These are phyloP conservation scores for Sepioteuthis lessoniana DNA, from an alignment of 2,888 invertebrate species.

Conservation along the genomic window DNA sequence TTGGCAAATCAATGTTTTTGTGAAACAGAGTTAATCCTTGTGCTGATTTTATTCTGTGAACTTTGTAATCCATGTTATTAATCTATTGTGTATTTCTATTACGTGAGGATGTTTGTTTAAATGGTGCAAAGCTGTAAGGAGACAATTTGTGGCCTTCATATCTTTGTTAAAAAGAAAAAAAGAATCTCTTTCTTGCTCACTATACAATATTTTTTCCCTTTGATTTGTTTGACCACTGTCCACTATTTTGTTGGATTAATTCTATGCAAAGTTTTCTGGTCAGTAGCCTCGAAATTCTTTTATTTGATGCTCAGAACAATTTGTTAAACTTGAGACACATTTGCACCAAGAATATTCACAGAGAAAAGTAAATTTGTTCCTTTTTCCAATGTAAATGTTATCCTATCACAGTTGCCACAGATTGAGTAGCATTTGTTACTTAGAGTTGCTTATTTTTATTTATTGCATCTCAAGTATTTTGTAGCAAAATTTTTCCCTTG, in stretches of 20 bases:
- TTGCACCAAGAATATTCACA: too few species aligned
- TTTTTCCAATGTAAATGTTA: too few species aligned
- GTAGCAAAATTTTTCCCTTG: too few species aligned
- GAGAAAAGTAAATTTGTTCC: too few species aligned
- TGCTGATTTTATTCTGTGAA: conserved; percentile 7
- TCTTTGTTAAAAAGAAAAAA: neutral
- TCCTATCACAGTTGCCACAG: too few species aligned
- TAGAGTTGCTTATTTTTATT: too few species aligned
- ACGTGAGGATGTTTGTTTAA: neutral
- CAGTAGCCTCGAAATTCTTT: neutral
- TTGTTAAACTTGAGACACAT: neutral
- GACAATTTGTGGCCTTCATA: neutral
- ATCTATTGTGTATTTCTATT: neutral
- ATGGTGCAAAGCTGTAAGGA: neutral
- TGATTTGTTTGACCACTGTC: neutral
- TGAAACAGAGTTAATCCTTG: conserved; percentile 16
- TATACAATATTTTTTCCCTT: neutral
- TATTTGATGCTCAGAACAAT: neutral
- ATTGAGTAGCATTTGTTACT: too few species aligned
- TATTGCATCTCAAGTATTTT: too few species aligned
- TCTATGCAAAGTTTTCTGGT: neutral
- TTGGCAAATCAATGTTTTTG: neutral
- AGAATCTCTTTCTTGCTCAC: neutral
- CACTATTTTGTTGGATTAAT: neutral
- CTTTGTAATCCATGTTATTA: neutral